Conservation (phyloP, 2,113 vertebrate genomes). For the Halcyon malimbica region DNA sequence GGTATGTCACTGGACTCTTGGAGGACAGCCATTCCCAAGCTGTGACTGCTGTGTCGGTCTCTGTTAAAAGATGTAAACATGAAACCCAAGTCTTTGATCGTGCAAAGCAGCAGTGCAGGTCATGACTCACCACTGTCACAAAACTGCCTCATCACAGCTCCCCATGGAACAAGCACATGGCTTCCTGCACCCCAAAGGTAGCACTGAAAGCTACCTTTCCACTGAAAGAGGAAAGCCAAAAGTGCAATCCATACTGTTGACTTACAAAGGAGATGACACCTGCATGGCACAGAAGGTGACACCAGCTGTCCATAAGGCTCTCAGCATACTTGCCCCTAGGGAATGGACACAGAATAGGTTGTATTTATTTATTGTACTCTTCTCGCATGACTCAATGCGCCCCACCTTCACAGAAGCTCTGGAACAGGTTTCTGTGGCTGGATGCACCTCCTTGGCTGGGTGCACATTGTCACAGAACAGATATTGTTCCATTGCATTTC, state of each 20-base stretch:
- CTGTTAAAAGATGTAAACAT: neutral
- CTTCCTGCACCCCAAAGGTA: neutral
- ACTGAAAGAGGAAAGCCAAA: neutral
- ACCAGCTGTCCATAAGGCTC: neutral
- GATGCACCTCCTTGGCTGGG: neutral
- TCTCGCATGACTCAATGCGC: accelerated
- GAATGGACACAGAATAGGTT: neutral
- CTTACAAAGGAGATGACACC: neutral
- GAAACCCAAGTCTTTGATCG: neutral
- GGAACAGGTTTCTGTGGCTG: neutral
- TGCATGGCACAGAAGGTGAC: neutral
- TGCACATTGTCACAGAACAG: neutral
- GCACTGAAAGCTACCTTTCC: neutral
- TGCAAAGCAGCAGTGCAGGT: neutral
- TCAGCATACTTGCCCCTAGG: neutral
- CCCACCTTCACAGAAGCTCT: neutral
- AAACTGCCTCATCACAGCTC: neutral
- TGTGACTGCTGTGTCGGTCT: neutral
- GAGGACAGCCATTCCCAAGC: neutral
- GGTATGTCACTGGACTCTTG: neutral
- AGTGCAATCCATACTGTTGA: neutral
- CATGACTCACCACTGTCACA: neutral
- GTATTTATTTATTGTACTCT: neutral
- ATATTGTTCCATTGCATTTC: neutral
- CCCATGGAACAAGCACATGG: accelerated